Evolutionary conservation across 1,140 invertebrate genomes (phyloP).

Genomic region (Penaeus indicus): DNA sequence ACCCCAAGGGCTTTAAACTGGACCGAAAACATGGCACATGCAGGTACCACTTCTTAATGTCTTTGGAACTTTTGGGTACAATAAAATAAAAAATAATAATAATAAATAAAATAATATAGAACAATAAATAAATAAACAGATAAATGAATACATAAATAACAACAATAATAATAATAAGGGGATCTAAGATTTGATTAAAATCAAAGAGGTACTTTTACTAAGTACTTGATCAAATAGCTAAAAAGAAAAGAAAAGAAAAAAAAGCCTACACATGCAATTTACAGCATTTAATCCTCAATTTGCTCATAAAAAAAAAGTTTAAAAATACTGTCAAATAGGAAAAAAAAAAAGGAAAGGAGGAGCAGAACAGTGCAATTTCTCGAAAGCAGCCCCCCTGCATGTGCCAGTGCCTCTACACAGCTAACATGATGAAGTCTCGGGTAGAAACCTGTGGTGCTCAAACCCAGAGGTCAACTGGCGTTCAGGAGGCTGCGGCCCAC

Average conservation of each 20-base stretch:
- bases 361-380: no score
- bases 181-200: no score
- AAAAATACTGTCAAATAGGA: not conserved
- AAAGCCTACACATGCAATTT: no score
- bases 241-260: no score
- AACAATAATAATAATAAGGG: no score
- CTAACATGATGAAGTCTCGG: slow-evolving; percentile 61
- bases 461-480: slow-evolving; percentile 52
- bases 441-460: slow-evolving; percentile 62
- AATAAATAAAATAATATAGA: not conserved
- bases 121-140: no score
- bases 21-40: slow-evolving; percentile 41
- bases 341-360: not conserved
- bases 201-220: no score
- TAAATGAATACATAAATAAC: no score
- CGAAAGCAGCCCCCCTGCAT: slow-evolving; percentile 31
- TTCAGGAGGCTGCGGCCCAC: slow-evolving; percentile 58
- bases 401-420: slow-evolving; percentile 41
- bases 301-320: not conserved
- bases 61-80: not conserved
- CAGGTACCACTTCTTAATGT: slow-evolving; percentile 31
- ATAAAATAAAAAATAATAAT: not conserved
- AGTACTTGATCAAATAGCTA: no score
- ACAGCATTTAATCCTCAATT: no score
- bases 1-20: slow-evolving; percentile 37